phyloP scores from a whole-genome alignment of 2,113 vertebrate species.

The Anarhynchus alexandrinus region DNA sequence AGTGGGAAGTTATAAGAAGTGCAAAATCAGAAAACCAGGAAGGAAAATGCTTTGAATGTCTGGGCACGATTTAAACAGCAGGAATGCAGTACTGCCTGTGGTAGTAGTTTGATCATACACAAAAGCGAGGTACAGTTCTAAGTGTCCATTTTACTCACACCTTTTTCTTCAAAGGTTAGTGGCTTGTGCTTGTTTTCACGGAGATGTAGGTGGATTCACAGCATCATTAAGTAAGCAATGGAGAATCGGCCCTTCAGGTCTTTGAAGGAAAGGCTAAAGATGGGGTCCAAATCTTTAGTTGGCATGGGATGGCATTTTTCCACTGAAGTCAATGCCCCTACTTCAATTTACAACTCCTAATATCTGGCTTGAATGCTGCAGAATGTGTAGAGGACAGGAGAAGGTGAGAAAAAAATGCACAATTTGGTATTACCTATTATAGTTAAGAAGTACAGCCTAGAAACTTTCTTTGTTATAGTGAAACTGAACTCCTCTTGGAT shows the following conservation, averaged over 20 bases:
- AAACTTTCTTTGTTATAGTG: slow-evolving; percentile 78
- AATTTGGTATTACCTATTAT: background rate
- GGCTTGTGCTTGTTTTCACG: background rate
- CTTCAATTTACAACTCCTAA: background rate
- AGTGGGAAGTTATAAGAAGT: background rate
- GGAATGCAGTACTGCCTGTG: background rate
- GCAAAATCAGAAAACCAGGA: background rate
- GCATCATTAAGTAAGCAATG: background rate
- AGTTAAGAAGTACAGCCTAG: slow-evolving; percentile 52
- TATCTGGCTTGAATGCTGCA: background rate
- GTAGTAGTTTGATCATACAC: background rate
- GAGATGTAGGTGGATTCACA: background rate
- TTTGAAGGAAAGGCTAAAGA: background rate
- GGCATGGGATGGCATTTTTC: background rate
- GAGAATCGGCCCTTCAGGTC: background rate
- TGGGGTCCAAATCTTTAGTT: background rate
- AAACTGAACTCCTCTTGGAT: slow-evolving; percentile 82
- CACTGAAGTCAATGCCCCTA: background rate
- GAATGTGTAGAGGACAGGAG: background rate
- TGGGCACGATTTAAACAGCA: background rate
- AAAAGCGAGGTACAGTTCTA: background rate
- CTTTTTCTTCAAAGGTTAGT: background rate
- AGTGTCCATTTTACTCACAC: background rate
- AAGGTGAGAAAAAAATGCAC: background rate
- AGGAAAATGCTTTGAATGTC: background rate